Base-by-base conservation (phyloP, 2,888 invertebrate genomes). In the Hydrotaea diabolus region DNA sequence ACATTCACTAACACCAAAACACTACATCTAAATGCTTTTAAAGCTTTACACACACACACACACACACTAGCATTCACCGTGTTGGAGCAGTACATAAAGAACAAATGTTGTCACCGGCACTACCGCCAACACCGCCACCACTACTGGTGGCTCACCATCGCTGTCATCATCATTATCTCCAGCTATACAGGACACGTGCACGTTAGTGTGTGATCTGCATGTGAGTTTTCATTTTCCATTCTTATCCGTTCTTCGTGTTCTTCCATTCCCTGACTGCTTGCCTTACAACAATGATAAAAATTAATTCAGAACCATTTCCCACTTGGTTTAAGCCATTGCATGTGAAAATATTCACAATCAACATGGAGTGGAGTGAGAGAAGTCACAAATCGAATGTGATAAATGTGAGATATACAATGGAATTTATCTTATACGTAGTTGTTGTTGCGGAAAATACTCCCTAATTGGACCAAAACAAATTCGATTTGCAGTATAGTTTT, bases 21-120 rank as follows among this genome's bases (percentile, higher is more conserved):
- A n/a, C n/a, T n/a, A 62, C 62, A 26, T 62, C 2, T 31, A 64
- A n/a, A n/a, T 36, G 4, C 36, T 17, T n/a, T n/a, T n/a, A n/a
- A n/a, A n/a, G 17, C 53, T 5, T 55, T 36, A 1, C 15, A 7
- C n/a, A n/a, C 36, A n/a, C 59, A 64, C 36, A 36, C 0, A 36
- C 59, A 26, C n/a, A 39, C 66, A 66, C 17, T 13, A 2, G 2
- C 64, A 36, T 21, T 0, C 9, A 36, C 17, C 13, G 1, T 36
- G 31, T 17, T n/a, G 31, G 2, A 53, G 53, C 17, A 69, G 69
- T 69, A 17, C 69, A 69, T 69, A 46, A 46, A 46, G 43, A 69
- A 69, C 69, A 46, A 69, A 69, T 46, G 23, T 46, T 46, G 69
- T 23, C 66, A 66, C 66, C 19, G 43, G 43, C 66, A 39, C 66